Evolutionary conservation across 2,888 invertebrate species (phyloP).

Genomic region (Morpho deidamia): DNA sequence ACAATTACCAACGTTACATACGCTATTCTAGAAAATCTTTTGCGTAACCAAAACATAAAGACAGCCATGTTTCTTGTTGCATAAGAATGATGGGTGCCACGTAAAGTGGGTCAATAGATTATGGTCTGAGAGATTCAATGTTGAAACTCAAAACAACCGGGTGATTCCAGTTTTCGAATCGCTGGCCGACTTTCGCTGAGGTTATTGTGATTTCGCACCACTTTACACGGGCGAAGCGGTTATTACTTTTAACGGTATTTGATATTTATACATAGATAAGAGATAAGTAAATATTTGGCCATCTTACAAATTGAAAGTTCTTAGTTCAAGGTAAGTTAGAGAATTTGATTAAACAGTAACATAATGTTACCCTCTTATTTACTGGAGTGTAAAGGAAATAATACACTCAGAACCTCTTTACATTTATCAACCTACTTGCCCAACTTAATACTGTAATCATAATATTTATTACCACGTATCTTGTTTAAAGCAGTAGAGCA

Average conservation of each 20-base stretch:
- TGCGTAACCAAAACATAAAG: slow-evolving; percentile 14
- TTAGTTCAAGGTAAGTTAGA: no score
- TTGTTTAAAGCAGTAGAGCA: no score
- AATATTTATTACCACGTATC: no score
- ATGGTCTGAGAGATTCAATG: slow-evolving; percentile 22
- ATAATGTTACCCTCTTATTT: no score
- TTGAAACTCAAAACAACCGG: slow-evolving; percentile 13
- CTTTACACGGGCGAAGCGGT: neutral
- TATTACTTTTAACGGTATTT: neutral
- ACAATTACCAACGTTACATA: neutral
- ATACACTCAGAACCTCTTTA: no score
- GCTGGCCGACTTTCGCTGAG: slow-evolving; percentile 7
- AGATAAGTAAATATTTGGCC: no score
- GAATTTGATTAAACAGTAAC: no score
- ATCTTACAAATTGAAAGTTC: no score
- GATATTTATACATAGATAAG: neutral
- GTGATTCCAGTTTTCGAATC: slow-evolving; percentile 13
- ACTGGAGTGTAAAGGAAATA: no score
- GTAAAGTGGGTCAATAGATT: slow-evolving; percentile 24
- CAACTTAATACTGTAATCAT: no score
- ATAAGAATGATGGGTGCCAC: slow-evolving; percentile 19
- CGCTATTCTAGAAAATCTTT: slow-evolving; percentile 1
- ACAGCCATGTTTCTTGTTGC: slow-evolving; percentile 14
- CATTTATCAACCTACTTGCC: no score
- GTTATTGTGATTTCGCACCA: neutral